Evolutionary conservation across 2,797 vertebrate genomes (phyloP), one percentile per base, ranked within the genome.

Genomic region (Premnoplex brunnescens): DNA sequence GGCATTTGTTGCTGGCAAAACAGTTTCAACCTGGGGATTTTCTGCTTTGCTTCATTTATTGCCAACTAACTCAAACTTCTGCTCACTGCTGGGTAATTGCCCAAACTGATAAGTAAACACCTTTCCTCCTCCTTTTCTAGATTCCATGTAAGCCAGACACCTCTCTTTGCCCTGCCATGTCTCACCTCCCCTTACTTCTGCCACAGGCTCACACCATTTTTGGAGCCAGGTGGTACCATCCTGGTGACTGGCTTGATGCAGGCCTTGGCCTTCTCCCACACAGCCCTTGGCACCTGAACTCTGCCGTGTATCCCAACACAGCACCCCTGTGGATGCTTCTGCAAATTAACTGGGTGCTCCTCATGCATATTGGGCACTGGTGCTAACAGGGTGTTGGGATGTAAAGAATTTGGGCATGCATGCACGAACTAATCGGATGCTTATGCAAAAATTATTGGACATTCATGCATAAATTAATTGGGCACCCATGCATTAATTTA

Each of bases 91-190:
- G 52, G 19, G 15, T 69, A 59, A 49, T 73, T 54, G 44, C 69
- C 24, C 41, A 52, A 66, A 54, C 10, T 34, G 0, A 0, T 48
- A 37, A 52, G 12, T 43, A 48, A 82, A 52, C 7, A 48, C 10
- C 24, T 43, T 82, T 66, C 13, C 30, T n/a, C 27, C 26, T 5
- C 26, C n/a, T 78, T 73, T 77, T 62, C 27, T 60, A 37, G 37
- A 28, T 26, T 41, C 37, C n/a, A 21, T 17, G 58, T n/a, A 71
- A 80, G 43, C n/a, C 43, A 68, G 46, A 59, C 10, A 43, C 23
- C 2, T 88, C 43, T 66, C 30, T 56, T 51, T 0, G 0, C 34
- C 26, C 14, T 4, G 2, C 74, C 14, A 3, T 19, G 6, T n/a
- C 52, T 80, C 41, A 56, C 2, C 30, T 75, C 36, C 37, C 14